phyloP scores from a whole-genome alignment of 2,888 invertebrate genomes.

The Heliconius charithonia region DNA sequence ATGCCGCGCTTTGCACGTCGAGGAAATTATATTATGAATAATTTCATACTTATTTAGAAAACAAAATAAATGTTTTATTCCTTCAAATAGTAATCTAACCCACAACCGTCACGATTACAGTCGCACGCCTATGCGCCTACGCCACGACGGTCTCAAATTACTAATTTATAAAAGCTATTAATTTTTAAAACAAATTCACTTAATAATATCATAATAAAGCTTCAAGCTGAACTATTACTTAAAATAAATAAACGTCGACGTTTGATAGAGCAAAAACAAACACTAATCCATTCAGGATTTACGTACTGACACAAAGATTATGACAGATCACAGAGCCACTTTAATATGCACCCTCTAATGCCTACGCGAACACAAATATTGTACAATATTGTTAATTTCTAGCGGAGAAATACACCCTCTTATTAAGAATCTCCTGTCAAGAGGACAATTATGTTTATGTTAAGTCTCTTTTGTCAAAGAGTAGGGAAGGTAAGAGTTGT shows the following conservation, averaged over 20 bases:
- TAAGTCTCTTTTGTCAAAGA: constrained; percentile 41
- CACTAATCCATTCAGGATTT: constrained; percentile 38
- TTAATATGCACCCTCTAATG: constrained; percentile 49
- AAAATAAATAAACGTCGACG: constrained; percentile 27
- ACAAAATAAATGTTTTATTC: too few species aligned
- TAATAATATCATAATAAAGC: neutral
- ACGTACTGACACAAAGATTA: constrained; percentile 44
- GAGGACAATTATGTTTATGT: constrained; percentile 48
- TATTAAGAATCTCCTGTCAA: constrained; percentile 49
- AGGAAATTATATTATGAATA: too few species aligned
- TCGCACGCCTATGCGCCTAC: neutral
- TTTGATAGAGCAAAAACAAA: constrained; percentile 35
- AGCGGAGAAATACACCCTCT: constrained; percentile 45
- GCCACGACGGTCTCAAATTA: neutral
- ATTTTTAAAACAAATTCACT: neutral
- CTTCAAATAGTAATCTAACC: too few species aligned
- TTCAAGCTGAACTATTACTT: neutral
- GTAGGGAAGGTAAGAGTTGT: constrained; percentile 13
- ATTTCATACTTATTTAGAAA: too few species aligned
- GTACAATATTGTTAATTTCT: constrained; percentile 49
- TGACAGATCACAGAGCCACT: constrained; percentile 38
- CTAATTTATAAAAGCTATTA: too few species aligned
- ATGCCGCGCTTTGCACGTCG: too few species aligned
- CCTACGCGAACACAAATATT: constrained; percentile 49
- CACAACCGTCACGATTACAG: too few species aligned